Evolutionary conservation across 2,797 vertebrate species (phyloP), one percentile per base, ranked within the genome.

Genomic region (Aphelocoma californica): DNA sequence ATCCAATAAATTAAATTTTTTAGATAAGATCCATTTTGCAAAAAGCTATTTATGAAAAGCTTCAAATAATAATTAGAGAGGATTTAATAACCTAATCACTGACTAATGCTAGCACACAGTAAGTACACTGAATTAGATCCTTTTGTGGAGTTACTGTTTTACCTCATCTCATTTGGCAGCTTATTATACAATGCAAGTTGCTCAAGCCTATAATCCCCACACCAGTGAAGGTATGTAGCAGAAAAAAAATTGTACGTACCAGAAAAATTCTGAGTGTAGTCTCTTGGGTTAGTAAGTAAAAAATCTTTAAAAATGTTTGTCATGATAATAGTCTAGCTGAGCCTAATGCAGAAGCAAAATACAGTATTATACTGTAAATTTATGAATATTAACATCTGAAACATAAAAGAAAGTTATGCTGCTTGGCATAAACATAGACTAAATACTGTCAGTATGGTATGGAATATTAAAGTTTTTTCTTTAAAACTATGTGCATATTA

Each of bases 1-100:
- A 97, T 96, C 73, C 94, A 95, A 90, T 95, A 96, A 97, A 98
- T 97, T 93, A 92, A 96, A 86, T 94, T 94, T 95, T 36, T 97
- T 93, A 97, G 88, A 95, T 93, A 95, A 93, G 71, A 96, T 96
- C 93, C 88, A 86, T 94, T 96, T 93, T 93, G 66, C 73, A 93
- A 86, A 95, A 97, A 96, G 66, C 69, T 86, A 69, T 57, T 93
- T 92, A 92, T 95, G 73, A 95, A 97, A 97, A 95, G 67, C 75
- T 96, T 92, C 84, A 65, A 78, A 90, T 96, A 96, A 96, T 96
- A 96, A 96, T 97, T 96, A 97, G 91, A 95, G 94, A 56, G 67
- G 77, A 96, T 97, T 97, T 96, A 91, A 75, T 94, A 96, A 88
- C 58, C 72, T 96, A 95, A 97, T 94, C 93, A 92, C 57, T 87